Conservation (phyloP, 1,140 invertebrate genomes). For the Drosophila mauritiana region DNA sequence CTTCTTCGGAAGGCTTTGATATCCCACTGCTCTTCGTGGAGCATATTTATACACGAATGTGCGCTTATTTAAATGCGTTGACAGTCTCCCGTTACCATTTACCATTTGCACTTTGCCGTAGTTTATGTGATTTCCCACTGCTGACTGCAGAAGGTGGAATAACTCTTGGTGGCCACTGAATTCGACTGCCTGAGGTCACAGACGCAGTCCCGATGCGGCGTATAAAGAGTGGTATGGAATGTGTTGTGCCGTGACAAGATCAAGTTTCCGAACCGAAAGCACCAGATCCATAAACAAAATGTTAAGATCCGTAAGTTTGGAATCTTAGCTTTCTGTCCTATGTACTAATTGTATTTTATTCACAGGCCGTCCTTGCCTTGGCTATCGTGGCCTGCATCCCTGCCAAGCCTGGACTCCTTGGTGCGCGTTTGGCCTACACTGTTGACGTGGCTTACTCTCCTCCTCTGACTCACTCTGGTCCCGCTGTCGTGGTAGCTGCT, state of each 20-base stretch:
- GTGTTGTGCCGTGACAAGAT: no score
- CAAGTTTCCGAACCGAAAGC: conserved; percentile 15
- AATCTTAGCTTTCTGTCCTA: background rate
- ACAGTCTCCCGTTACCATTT: background rate
- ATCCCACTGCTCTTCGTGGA: no score
- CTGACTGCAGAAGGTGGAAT: background rate
- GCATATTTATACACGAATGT: no score
- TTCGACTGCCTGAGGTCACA: background rate
- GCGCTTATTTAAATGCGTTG: no score
- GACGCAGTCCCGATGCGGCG: background rate
- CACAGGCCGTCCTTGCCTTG: conserved; percentile 72
- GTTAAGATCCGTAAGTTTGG: conserved; percentile 61
- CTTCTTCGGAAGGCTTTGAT: no score
- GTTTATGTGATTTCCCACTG: background rate
- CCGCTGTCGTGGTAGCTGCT: conserved; percentile 59
- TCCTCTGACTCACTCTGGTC: conserved; percentile 37
- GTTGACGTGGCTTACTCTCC: conserved; percentile 25
- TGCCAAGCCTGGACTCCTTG: no score
- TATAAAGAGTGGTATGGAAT: background rate
- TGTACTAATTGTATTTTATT: background rate
- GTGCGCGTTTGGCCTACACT: conserved; percentile 19
- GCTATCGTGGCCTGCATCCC: no score
- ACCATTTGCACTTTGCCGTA: no score
- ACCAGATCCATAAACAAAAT: conserved; percentile 34
- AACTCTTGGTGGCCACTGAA: background rate